Conservation (phyloP, 2,888 invertebrate species). For the Torymus tubicola region DNA sequence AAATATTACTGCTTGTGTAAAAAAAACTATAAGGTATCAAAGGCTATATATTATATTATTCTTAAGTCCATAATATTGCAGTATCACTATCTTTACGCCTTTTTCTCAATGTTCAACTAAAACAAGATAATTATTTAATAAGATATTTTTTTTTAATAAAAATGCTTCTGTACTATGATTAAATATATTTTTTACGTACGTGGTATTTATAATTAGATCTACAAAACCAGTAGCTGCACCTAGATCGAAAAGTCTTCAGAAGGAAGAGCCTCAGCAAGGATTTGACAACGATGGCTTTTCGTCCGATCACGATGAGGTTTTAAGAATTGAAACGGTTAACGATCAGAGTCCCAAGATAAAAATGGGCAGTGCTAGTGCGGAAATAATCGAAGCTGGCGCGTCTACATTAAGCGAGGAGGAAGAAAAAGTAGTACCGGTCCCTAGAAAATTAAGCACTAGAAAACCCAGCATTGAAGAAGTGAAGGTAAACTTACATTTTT, state of each 20-base stretch:
- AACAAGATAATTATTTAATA: too few species aligned
- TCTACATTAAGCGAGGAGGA: constrained; percentile 44
- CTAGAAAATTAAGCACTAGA: neutral
- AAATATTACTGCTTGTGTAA: too few species aligned
- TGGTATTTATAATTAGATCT: neutral
- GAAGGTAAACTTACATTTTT: constrained; percentile 15
- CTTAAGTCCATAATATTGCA: too few species aligned
- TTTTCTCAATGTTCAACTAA: too few species aligned
- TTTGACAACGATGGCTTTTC: constrained; percentile 68
- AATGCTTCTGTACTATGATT: neutral
- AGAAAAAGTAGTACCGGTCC: neutral
- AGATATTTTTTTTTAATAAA: constrained; percentile 2
- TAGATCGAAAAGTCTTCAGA: constrained; percentile 52
- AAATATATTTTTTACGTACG: neutral
- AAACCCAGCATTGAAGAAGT: constrained; percentile 31
- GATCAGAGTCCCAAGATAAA: constrained; percentile 65
- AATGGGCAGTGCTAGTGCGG: constrained; percentile 58
- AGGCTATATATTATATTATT: too few species aligned
- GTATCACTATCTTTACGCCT: too few species aligned
- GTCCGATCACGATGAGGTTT: constrained; percentile 67
- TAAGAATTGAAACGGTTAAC: constrained; percentile 69
- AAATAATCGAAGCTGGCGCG: constrained; percentile 16
- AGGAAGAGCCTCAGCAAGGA: constrained; percentile 29
- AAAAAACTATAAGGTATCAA: too few species aligned
- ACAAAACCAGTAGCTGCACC: constrained; percentile 63